Evolutionary conservation across 2,888 invertebrate genomes (phyloP).

Genomic region (Megaustenia siamemsis): DNA sequence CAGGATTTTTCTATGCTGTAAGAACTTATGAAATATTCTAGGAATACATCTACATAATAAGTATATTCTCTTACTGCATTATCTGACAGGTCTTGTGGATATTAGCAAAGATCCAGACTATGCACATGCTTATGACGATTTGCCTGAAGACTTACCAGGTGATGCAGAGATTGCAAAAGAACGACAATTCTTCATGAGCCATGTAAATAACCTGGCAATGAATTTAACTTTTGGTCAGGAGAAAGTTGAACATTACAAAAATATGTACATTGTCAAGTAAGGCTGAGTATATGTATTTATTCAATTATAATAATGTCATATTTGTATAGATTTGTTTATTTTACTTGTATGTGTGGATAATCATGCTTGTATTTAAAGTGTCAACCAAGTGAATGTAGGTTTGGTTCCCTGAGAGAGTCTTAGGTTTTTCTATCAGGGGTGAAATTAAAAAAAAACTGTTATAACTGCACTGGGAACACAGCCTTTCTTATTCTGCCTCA

Average conservation of each 20-base stretch:
- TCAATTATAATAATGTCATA: too few species aligned
- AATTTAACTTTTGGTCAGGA: constrained; percentile 76
- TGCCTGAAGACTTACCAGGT: constrained; percentile 71
- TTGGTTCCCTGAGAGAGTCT: too few species aligned
- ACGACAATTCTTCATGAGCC: constrained; percentile 76
- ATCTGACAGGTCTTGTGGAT: constrained; percentile 74
- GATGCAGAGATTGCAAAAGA: constrained; percentile 76
- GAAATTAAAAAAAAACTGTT: too few species aligned
- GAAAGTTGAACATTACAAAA: constrained; percentile 68
- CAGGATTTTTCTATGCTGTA: too few species aligned
- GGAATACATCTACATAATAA: not conserved
- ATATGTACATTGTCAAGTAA: constrained; percentile 59
- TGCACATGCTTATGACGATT: constrained; percentile 67
- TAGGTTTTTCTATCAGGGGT: too few species aligned
- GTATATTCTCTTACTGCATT: not conserved
- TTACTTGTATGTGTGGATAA: too few species aligned
- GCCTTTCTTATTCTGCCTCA: too few species aligned
- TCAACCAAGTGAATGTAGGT: too few species aligned
- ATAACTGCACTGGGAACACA: too few species aligned
- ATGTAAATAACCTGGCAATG: constrained; percentile 75
- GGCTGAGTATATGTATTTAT: not conserved
- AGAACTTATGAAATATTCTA: too few species aligned
- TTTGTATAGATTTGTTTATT: too few species aligned
- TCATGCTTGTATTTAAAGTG: too few species aligned
- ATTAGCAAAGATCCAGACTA: constrained; percentile 77